Conservation (phyloP, 2,113 vertebrate species). For the Semicossyphus pulcher region DNA sequence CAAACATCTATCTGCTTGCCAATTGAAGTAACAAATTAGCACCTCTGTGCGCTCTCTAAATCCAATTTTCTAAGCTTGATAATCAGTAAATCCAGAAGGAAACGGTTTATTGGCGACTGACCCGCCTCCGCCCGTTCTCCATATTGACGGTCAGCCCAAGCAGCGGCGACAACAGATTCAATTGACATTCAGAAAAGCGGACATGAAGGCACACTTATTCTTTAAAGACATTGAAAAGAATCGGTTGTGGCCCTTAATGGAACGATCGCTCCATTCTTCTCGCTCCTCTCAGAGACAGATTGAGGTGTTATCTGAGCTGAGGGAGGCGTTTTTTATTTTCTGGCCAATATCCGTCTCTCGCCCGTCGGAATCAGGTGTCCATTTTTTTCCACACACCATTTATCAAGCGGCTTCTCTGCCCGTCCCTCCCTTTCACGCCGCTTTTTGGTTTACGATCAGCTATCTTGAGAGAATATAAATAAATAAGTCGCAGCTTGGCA, state of each 20-base stretch:
- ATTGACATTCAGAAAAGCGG: constrained; percentile 38
- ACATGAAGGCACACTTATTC: constrained; percentile 27
- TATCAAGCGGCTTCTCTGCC: constrained; percentile 47
- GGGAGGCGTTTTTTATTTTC: constrained; percentile 57
- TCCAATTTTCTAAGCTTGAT: constrained; percentile 5
- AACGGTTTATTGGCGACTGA: constrained; percentile 35
- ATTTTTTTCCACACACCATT: constrained; percentile 41
- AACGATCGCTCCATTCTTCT: constrained; percentile 38
- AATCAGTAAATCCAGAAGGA: constrained; percentile 46
- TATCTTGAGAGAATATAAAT: constrained; percentile 47
- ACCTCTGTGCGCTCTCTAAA: background rate
- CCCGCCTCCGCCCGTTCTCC: constrained; percentile 32
- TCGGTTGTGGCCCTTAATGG: constrained; percentile 39
- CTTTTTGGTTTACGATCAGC: constrained; percentile 38
- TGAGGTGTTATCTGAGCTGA: constrained; percentile 67
- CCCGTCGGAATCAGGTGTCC: constrained; percentile 44
- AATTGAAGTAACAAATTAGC: constrained; percentile 25
- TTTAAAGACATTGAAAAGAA: constrained; percentile 43
- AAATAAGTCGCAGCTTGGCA: constrained; percentile 40
- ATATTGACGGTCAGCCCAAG: constrained; percentile 22
- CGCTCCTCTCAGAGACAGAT: constrained; percentile 55
- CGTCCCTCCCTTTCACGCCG: no score
- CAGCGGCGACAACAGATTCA: constrained; percentile 17
- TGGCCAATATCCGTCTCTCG: constrained; percentile 41
- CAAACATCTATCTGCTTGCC: background rate